Evolutionary conservation across 2,113 vertebrate genomes (phyloP).

Genomic region (Bathybates hornii): DNA sequence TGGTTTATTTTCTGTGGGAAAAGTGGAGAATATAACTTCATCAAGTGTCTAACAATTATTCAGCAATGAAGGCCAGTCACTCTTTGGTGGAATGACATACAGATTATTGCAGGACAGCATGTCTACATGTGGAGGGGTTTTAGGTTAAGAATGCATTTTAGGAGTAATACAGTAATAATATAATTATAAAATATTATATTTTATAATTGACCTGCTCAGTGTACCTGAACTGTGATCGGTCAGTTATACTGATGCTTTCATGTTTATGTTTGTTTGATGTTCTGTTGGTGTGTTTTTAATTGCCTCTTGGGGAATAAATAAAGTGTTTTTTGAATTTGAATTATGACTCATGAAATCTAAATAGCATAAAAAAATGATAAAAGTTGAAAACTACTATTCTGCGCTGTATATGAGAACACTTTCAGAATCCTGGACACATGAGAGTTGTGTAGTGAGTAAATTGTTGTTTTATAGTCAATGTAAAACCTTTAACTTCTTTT

Average conservation of each 20-base stretch:
- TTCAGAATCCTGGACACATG: background rate
- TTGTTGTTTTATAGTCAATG: background rate
- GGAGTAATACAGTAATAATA: background rate
- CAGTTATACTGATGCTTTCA: background rate
- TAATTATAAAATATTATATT: background rate
- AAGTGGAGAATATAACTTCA: background rate
- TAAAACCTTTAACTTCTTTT: background rate
- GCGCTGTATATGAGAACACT: rapidly evolving
- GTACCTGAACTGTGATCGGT: background rate
- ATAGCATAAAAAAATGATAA: background rate
- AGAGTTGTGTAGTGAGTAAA: background rate
- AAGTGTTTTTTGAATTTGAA: background rate
- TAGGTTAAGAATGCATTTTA: background rate
- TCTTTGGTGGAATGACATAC: background rate
- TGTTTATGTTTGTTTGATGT: background rate
- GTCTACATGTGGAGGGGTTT: background rate
- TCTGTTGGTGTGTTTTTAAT: background rate
- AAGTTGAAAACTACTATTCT: background rate
- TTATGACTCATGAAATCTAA: background rate
- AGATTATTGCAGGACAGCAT: background rate
- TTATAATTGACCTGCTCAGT: background rate
- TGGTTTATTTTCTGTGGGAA: background rate
- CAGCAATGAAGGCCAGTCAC: background rate
- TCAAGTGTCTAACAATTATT: background rate
- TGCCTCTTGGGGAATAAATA: background rate